These are phyloP conservation scores for Synergus umbraculus DNA, from an alignment of 2,888 invertebrate genomes.

Conservation along the genomic window DNA sequence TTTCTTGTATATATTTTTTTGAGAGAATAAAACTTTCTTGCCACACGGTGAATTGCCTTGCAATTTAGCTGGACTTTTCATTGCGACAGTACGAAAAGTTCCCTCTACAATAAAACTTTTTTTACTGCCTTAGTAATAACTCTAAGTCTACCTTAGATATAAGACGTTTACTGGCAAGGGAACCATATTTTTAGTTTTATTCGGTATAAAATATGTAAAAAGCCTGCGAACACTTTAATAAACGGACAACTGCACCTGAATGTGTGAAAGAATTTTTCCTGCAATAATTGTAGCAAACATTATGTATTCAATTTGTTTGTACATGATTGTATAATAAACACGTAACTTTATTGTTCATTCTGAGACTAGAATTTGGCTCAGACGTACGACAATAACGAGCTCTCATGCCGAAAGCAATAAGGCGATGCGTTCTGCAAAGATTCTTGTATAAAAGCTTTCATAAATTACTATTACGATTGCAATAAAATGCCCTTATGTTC, in stretches of 20 bases:
- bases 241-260: not conserved
- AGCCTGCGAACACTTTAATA: not conserved
- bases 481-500: conserved; percentile 38
- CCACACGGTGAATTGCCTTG: conserved; percentile 3
- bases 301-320: conserved; percentile 9
- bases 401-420: conserved; percentile 11
- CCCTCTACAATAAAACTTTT: conserved; percentile 22
- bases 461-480: conserved; percentile 39
- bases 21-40: conserved; percentile 26
- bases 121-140: conserved; percentile 21
- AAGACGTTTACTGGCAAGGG: conserved; percentile 29
- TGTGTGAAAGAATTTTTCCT: not conserved
- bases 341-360: conserved; percentile 36
- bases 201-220: not conserved
- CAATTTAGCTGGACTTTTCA: conserved; percentile 25
- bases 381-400: not conserved
- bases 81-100: conserved; percentile 20
- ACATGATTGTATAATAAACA: conserved; percentile 35
- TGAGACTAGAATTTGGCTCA: conserved; percentile 29
- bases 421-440: conserved; percentile 28
- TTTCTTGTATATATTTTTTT: not conserved
- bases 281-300: not conserved
- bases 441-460: conserved; percentile 35
- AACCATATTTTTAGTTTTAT: not conserved
- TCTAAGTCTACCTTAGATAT: not conserved